Conservation (phyloP, 2,113 vertebrate species). For the Butorides virescens region DNA sequence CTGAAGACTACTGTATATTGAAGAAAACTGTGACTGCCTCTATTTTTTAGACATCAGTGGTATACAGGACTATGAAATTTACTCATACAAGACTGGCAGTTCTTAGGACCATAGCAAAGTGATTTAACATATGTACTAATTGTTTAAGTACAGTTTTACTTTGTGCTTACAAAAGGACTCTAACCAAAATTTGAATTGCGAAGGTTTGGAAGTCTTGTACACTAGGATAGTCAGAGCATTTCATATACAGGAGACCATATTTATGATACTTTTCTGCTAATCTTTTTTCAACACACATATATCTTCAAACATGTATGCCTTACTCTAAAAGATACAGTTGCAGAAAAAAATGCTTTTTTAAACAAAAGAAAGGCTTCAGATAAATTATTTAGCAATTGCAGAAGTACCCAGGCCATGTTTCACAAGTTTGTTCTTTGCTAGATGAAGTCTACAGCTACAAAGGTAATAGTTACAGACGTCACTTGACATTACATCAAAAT, state of each 20-base stretch:
- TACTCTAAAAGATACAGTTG: neutral
- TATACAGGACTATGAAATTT: neutral
- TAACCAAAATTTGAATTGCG: neutral
- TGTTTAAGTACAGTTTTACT: neutral
- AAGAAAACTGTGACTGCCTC: neutral
- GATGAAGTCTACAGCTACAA: neutral
- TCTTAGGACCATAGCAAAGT: neutral
- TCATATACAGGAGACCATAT: fast-evolving
- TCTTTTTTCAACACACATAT: neutral
- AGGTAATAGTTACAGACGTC: neutral
- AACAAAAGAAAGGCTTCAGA: neutral
- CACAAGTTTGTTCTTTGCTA: neutral
- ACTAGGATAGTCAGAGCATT: neutral
- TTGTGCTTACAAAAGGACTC: neutral
- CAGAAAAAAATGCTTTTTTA: neutral
- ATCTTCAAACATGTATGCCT: neutral
- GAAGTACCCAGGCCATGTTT: neutral
- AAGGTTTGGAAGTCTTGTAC: neutral
- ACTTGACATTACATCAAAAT: neutral
- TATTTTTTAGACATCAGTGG: neutral
- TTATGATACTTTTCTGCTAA: neutral
- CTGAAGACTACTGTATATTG: neutral
- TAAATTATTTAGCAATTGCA: neutral
- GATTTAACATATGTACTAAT: neutral
- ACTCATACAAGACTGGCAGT: neutral